Evolutionary conservation across 2,797 vertebrate genomes (phyloP).

Genomic region (Clamator glandarius): DNA sequence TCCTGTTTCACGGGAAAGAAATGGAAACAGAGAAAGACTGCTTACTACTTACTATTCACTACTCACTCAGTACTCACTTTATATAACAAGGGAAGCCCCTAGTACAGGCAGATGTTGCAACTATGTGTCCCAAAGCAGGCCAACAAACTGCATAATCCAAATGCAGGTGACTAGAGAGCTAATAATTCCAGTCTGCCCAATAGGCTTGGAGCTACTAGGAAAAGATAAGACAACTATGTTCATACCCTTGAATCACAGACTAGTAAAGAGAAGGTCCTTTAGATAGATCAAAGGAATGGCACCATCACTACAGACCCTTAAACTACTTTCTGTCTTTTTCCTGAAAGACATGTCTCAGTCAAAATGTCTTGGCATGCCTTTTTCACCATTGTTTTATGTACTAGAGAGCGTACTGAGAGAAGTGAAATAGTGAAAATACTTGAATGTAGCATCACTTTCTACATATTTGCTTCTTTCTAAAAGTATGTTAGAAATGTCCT

Average conservation of each 20-base stretch:
- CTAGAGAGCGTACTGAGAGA: background rate
- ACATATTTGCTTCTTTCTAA: background rate
- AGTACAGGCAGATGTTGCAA: background rate
- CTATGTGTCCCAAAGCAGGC: rapidly evolving
- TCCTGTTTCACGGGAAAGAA: background rate
- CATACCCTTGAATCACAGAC: background rate
- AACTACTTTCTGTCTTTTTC: background rate
- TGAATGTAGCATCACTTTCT: background rate
- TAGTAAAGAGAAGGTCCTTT: background rate
- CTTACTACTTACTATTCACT: background rate
- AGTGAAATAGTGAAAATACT: background rate
- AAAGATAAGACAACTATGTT: background rate
- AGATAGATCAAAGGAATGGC: background rate
- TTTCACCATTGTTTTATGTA: background rate
- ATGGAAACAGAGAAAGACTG: background rate
- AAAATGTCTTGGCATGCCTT: rapidly evolving
- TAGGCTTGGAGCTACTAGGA: background rate
- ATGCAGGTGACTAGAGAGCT: background rate
- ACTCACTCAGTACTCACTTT: background rate
- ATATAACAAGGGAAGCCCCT: background rate
- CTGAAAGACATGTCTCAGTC: background rate
- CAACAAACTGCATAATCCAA: background rate
- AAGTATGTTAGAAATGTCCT: background rate
- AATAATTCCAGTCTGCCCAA: background rate
- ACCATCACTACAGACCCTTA: background rate